Evolutionary conservation across 1,140 invertebrate species (phyloP).

Genomic region (Euura saliciscinereae): DNA sequence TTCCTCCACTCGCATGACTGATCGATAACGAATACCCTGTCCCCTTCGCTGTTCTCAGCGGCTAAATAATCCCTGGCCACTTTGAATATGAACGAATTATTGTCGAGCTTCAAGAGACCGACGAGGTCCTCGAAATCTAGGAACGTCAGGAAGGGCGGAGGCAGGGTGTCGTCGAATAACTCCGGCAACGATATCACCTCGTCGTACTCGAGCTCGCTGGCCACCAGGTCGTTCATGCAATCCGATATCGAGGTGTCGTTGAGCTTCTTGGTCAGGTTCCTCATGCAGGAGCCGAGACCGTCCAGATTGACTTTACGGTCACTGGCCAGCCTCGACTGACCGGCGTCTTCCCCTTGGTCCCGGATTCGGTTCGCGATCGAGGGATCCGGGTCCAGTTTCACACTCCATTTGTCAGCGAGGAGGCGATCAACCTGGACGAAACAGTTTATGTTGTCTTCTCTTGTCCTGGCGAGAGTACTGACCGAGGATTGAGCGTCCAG

Average conservation of each 20-base stretch:
- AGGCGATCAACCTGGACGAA: not conserved
- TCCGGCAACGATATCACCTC: not conserved
- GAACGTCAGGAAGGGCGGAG: not conserved
- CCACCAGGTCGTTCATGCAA: not conserved
- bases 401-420: not conserved
- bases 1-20: not conserved
- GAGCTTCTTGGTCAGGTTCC: not conserved
- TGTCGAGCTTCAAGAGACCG: not conserved
- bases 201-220: not conserved
- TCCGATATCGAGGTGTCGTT: not conserved
- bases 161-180: not conserved
- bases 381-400: too few relatives aligned
- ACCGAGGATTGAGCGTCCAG: too few relatives aligned
- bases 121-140: not conserved
- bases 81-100: not conserved
- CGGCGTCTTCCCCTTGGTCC: not conserved
- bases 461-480: not conserved
- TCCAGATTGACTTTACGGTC: not conserved
- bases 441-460: not conserved
- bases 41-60: not conserved
- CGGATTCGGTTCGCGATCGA: not conserved
- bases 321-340: not conserved
- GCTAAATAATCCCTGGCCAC: not conserved
- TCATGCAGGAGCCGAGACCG: not conserved
- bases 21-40: not conserved